phyloP scores from a whole-genome alignment of 2,888 invertebrate species.

The Junonia oenone region DNA sequence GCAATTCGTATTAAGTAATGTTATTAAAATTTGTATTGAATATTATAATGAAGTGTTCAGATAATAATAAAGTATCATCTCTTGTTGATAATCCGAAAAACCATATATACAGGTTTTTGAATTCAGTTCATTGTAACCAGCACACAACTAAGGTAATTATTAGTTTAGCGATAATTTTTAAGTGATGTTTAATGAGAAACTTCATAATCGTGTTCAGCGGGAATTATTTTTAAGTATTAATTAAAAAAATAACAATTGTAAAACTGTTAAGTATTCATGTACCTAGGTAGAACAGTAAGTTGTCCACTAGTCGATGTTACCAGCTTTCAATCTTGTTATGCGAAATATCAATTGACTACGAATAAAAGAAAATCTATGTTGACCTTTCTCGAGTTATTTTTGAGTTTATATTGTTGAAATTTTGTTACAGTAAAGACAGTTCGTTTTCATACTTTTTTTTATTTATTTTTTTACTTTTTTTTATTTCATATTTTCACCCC shows the following conservation, averaged over 20 bases:
- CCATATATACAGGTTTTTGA: constrained; percentile 42
- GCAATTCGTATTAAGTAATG: constrained; percentile 61
- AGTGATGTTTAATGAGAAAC: constrained; percentile 62
- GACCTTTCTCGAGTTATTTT: constrained; percentile 61
- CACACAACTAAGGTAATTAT: constrained; percentile 70
- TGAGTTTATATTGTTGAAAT: constrained; percentile 64
- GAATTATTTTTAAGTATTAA: constrained; percentile 73
- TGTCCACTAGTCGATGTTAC: constrained; percentile 74
- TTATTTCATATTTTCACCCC: constrained; percentile 59
- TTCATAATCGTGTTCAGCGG: constrained; percentile 74
- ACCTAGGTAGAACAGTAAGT: constrained; percentile 71
- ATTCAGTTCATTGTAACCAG: constrained; percentile 57
- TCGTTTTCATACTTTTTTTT: constrained; percentile 41
- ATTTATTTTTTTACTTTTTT: constrained; percentile 47
- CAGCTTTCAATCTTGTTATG: constrained; percentile 72
- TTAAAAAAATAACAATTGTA: constrained; percentile 61
- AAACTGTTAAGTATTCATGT: constrained; percentile 75
- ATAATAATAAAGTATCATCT: constrained; percentile 57
- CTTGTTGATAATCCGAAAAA: constrained; percentile 49
- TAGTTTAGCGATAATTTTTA: constrained; percentile 71
- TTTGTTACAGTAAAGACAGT: constrained; percentile 57
- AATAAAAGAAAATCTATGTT: constrained; percentile 56
- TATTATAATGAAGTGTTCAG: constrained; percentile 72
- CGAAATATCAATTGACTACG: constrained; percentile 56
- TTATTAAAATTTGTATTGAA: constrained; percentile 55